Evolutionary conservation across 1,140 invertebrate genomes (phyloP), one percentile per base, ranked within the genome.

Genomic region (Leptopilina clavipes): DNA sequence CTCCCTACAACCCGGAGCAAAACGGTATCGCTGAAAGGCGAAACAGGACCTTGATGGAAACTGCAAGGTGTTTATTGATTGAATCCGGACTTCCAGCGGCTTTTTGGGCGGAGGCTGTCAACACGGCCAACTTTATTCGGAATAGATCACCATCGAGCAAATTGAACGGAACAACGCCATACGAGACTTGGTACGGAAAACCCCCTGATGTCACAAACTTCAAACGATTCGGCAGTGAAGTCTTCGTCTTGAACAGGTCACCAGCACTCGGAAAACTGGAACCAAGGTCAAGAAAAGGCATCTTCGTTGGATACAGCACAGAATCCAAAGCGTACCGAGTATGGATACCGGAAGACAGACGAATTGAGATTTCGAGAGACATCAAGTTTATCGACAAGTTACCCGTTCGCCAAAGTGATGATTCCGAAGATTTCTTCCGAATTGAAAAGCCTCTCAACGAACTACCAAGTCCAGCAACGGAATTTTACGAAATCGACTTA

Each of bases 291-390:
- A 76, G 45, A 43, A 77, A 77, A 44, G 81, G 77, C 3, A 45
- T 43, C 11, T 80, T 84, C 52, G 74, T 87, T 14, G 86, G 85
- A 19, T 85, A 86, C 70, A 56, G 65, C 54, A 70, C 54, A 25
- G 79, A 83, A 52, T 79, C 78, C 44, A 80, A 87, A 19, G 79
- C 81, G 10, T 87, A 79, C 75, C 73, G 81, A 11, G 54, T 86
- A 11, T 87, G 81, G 82, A 76, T 82, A 19, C 75, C 72, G 11
- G 40, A 77, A 48, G 52, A 74, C 43, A 74, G 78, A 31, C 77
- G 80, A 59, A 75, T 85, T 2, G 54, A 76, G 12, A 12, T 81
- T 2, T 83, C 83, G 52, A 78, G 81, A 77, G 83, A 87, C 74
- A 82, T 86, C 10, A 74, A 78, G 19, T 85, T 85, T 19, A 14